phyloP scores from a whole-genome alignment of 2,888 invertebrate species.

The Ptilodon capucinus region DNA sequence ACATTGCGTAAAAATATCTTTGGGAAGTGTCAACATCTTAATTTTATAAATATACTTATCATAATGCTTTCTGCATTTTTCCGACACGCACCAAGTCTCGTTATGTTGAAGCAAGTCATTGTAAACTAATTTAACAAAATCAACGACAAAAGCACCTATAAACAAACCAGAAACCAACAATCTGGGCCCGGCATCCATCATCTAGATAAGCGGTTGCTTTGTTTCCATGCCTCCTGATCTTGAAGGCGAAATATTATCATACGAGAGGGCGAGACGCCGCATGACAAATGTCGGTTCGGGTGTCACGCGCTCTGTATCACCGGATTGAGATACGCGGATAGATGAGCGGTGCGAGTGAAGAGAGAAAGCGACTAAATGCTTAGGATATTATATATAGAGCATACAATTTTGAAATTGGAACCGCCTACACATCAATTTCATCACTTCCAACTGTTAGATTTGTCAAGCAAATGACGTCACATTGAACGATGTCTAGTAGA shows the following conservation, averaged over 20 bases:
- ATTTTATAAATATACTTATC: too few relatives aligned
- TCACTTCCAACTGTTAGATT: too few relatives aligned
- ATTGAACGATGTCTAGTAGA: too few relatives aligned
- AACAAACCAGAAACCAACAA: not conserved
- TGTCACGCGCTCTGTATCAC: constrained; percentile 30
- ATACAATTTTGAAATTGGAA: not conserved
- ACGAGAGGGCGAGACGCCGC: constrained; percentile 23
- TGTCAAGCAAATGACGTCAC: too few relatives aligned
- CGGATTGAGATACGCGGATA: constrained; percentile 22
- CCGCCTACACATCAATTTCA: too few relatives aligned
- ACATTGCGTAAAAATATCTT: too few relatives aligned
- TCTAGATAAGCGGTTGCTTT: constrained; percentile 27
- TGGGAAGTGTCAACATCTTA: too few relatives aligned
- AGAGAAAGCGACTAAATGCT: constrained; percentile 6
- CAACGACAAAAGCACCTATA: not conserved
- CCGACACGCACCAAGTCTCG: too few relatives aligned
- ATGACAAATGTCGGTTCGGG: constrained; percentile 44
- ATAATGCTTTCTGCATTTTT: too few relatives aligned
- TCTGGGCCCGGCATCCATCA: constrained; percentile 21
- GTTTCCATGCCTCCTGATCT: constrained; percentile 13
- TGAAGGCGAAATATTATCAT: constrained; percentile 38
- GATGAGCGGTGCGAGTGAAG: constrained; percentile 3
- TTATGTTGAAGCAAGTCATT: not conserved
- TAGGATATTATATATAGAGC: too few relatives aligned
- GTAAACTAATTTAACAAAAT: not conserved